phyloP scores from a whole-genome alignment of 2,113 vertebrate species.

The Gavialis gangeticus region DNA sequence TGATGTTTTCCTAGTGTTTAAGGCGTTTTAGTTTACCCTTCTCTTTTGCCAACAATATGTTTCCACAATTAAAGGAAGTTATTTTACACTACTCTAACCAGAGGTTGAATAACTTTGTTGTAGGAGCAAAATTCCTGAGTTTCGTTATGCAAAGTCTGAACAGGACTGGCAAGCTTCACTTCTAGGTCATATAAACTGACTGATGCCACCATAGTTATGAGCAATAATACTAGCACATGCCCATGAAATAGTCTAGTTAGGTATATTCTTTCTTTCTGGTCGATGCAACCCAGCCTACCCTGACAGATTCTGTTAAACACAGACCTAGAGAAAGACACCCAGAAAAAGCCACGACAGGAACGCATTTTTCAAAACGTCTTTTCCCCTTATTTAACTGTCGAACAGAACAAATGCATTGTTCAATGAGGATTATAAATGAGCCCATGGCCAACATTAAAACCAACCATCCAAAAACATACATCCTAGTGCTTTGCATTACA shows the following conservation, averaged over 20 bases:
- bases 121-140: conserved; percentile 60
- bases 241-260: conserved; percentile 52
- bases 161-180: conserved; percentile 68
- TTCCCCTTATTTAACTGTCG: conserved; percentile 74
- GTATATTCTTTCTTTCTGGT: conserved; percentile 69
- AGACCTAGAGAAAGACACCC: conserved; percentile 70
- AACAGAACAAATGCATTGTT: conserved; percentile 72
- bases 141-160: conserved; percentile 60
- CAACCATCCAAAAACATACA: conserved; percentile 42
- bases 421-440: conserved; percentile 71
- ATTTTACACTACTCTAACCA: conserved; percentile 62
- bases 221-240: conserved; percentile 33
- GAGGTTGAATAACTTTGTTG: conserved; percentile 53
- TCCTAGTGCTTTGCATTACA: conserved; percentile 27
- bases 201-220: conserved; percentile 61
- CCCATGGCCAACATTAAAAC: conserved; percentile 48
- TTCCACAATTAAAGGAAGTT: conserved; percentile 66
- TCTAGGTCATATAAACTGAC: conserved; percentile 67
- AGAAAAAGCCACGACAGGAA: conserved; percentile 66
- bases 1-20: conserved; percentile 16
- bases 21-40: conserved; percentile 23
- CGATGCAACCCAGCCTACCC: conserved; percentile 70
- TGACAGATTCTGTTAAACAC: conserved; percentile 67
- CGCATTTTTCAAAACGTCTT: conserved; percentile 78
- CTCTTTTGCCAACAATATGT: conserved; percentile 53